phyloP scores from a whole-genome alignment of 2,113 vertebrate genomes.

The Perca flavescens region DNA sequence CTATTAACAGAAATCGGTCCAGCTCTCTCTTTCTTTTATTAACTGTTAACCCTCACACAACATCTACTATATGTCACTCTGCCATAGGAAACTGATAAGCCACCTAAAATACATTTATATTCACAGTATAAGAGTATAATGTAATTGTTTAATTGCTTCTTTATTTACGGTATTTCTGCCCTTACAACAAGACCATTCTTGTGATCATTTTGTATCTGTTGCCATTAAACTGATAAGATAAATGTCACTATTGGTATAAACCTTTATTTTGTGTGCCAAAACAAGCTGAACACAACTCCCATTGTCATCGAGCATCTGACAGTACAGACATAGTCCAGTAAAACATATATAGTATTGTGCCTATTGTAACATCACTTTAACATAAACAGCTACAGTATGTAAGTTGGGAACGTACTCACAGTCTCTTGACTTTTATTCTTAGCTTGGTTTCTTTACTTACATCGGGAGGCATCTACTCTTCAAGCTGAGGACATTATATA shows the following conservation, averaged over 20 bases:
- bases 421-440: neutral
- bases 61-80: neutral
- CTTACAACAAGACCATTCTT: neutral
- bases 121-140: neutral
- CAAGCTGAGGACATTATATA: conserved; percentile 21
- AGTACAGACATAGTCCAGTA: neutral
- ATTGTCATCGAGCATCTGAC: neutral
- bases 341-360: neutral
- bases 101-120: neutral
- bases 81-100: neutral
- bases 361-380: neutral
- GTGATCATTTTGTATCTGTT: neutral
- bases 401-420: neutral
- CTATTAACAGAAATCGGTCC: neutral
- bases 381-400: neutral
- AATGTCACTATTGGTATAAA: neutral
- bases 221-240: neutral
- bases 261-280: neutral
- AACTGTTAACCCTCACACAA: neutral
- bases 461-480: neutral
- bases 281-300: neutral
- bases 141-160: too few species aligned
- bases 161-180: neutral
- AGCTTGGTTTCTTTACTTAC: conserved; percentile 29
- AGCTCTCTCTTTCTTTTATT: neutral